These are phyloP conservation scores for Micromussa lordhowensis DNA, from an alignment of 92 coral and sea anemone genomes.

Conservation along the genomic window DNA sequence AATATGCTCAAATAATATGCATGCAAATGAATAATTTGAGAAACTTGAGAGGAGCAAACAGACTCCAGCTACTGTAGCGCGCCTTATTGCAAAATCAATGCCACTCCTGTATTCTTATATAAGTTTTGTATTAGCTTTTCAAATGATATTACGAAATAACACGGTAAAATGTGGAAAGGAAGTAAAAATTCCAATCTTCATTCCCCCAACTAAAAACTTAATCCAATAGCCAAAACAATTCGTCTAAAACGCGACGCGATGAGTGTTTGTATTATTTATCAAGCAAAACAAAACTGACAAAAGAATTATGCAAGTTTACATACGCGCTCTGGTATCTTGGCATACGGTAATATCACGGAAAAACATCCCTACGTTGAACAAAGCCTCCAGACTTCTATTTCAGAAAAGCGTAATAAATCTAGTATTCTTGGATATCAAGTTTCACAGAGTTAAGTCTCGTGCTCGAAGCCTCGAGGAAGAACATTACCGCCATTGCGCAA, in stretches of 20 bases:
- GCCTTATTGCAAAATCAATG: background rate
- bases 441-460: background rate
- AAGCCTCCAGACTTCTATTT: background rate
- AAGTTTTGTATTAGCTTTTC: background rate
- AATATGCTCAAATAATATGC: background rate
- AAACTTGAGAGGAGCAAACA: background rate
- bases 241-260: background rate
- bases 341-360: background rate
- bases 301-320: background rate
- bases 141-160: background rate
- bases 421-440: background rate
- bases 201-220: background rate
- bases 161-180: background rate
- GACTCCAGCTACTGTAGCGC: background rate
- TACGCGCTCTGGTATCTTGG: background rate
- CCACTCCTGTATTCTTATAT: too few species aligned
- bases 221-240: background rate
- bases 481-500: background rate
- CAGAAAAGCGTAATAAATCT: background rate
- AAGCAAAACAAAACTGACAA: constrained; percentile 1
- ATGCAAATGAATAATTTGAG: background rate
- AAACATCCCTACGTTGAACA: background rate
- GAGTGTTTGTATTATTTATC: background rate
- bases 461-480: background rate
- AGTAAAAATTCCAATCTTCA: background rate